These are phyloP conservation scores for Masticophis lateralis DNA, from an alignment of 2,797 vertebrate species.

Conservation along the genomic window DNA sequence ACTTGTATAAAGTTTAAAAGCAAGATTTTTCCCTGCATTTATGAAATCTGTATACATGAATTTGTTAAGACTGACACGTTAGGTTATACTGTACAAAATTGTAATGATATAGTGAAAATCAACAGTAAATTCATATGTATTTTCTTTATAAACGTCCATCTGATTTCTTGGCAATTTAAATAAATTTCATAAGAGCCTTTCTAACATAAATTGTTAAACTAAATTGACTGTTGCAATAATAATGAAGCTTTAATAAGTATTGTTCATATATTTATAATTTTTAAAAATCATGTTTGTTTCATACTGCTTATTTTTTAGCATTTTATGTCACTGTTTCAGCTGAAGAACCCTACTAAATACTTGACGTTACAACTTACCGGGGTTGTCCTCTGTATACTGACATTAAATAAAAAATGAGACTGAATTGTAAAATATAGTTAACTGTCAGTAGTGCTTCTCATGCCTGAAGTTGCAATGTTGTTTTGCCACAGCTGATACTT, in stretches of 20 bases:
- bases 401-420: constrained; percentile 68
- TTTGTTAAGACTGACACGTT: constrained; percentile 66
- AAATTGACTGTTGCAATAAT: constrained; percentile 64
- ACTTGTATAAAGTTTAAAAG: constrained; percentile 63
- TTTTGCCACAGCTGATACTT: constrained; percentile 47
- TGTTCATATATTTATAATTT: constrained; percentile 68
- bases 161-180: constrained; percentile 72
- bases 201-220: constrained; percentile 69
- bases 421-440: constrained; percentile 63
- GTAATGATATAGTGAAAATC: constrained; percentile 68
- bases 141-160: constrained; percentile 69
- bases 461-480: constrained; percentile 51
- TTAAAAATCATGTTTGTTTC: constrained; percentile 68
- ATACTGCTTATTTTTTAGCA: constrained; percentile 67
- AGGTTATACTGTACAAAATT: constrained; percentile 68
- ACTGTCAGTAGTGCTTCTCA: constrained; percentile 64
- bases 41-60: constrained; percentile 66
- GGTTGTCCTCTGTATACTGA: constrained; percentile 67
- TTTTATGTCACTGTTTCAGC: constrained; percentile 68
- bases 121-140: constrained; percentile 69
- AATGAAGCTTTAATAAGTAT: constrained; percentile 68
- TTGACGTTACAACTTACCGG: constrained; percentile 62
- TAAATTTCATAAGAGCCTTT: constrained; percentile 72
- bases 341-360: constrained; percentile 63
- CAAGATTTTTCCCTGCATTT: constrained; percentile 57